phyloP scores from a whole-genome alignment of 2,888 invertebrate species.

The Rhamphomyia laevipes region DNA sequence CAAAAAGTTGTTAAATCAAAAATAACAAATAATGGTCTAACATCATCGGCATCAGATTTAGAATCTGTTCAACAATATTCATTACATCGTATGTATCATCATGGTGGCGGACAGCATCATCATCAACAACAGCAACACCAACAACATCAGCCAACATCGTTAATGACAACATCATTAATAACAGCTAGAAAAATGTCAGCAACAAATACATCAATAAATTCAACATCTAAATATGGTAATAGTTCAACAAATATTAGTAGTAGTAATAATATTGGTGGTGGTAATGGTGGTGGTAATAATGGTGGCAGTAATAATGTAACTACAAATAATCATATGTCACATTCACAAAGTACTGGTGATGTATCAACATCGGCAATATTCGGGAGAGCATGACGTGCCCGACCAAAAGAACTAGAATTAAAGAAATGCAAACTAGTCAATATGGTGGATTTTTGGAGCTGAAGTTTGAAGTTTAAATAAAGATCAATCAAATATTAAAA shows the following conservation, averaged over 20 bases:
- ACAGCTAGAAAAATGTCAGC: conserved; percentile 24
- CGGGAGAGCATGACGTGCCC: conserved; percentile 48
- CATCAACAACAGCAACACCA: conserved; percentile 20
- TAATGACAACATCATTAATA: conserved; percentile 36
- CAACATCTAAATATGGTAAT: conserved; percentile 12
- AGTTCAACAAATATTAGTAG: conserved; percentile 12
- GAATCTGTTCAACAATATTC: conserved; percentile 37
- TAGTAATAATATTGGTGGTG: conserved; percentile 9
- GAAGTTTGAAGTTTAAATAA: conserved; percentile 27
- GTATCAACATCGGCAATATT: conserved; percentile 51
- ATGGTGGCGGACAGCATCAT: conserved; percentile 21
- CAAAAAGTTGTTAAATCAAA: conserved; percentile 35
- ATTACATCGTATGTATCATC: conserved; percentile 34
- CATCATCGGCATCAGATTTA: conserved; percentile 33
- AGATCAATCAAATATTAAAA: conserved; percentile 11
- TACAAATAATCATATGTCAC: conserved; percentile 37
- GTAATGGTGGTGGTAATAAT: conserved; percentile 3
- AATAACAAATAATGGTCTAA: conserved; percentile 22
- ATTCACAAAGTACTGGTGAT: conserved; percentile 53
- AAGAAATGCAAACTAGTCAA: conserved; percentile 39
- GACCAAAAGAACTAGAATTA: conserved; percentile 35
- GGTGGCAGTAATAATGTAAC: conserved; percentile 6
- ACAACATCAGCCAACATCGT: conserved; percentile 28
- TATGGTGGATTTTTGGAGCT: conserved; percentile 39
- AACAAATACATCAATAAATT: conserved; percentile 16